phyloP scores from a whole-genome alignment of 2,113 vertebrate genomes.

The Oreocharis arfaki region DNA sequence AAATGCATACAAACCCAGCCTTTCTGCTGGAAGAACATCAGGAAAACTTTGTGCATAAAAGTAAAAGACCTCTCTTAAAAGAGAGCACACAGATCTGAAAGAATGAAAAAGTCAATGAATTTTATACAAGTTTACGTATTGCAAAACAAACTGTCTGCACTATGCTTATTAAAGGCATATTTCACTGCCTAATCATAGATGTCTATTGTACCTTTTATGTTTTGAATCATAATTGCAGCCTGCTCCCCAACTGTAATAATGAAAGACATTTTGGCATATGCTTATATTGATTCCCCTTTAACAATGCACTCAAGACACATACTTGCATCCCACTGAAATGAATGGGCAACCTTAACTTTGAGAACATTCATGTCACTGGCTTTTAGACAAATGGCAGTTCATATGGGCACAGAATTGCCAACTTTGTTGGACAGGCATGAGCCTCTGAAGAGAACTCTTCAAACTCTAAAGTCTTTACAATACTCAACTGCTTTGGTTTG shows the following conservation, averaged over 20 bases:
- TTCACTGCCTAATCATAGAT: conserved; percentile 44
- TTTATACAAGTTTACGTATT: conserved; percentile 54
- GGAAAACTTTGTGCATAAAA: conserved; percentile 33
- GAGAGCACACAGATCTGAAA: not conserved
- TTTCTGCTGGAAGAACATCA: conserved; percentile 51
- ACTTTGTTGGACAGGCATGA: not conserved
- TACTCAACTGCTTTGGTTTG: not conserved
- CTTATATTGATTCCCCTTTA: conserved; percentile 8
- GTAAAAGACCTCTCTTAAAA: conserved; percentile 8
- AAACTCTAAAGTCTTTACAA: not conserved
- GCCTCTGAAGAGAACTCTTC: not conserved
- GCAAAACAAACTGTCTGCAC: conserved; percentile 59
- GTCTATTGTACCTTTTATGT: conserved; percentile 47
- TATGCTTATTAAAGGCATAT: conserved; percentile 56
- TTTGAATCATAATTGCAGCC: conserved; percentile 42
- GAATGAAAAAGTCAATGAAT: conserved; percentile 54
- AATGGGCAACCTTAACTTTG: not conserved
- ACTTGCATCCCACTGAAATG: conserved; percentile 2
- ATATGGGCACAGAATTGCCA: not conserved
- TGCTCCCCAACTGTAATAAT: conserved; percentile 37
- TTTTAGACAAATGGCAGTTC: conserved; percentile 16
- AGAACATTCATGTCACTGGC: not conserved
- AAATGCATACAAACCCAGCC: not conserved
- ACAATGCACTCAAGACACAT: conserved; percentile 10
- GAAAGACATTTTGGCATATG: conserved; percentile 41